These are phyloP conservation scores for Ancistrus triradiatus DNA, from an alignment of 2,113 vertebrate genomes.

Conservation along the genomic window DNA sequence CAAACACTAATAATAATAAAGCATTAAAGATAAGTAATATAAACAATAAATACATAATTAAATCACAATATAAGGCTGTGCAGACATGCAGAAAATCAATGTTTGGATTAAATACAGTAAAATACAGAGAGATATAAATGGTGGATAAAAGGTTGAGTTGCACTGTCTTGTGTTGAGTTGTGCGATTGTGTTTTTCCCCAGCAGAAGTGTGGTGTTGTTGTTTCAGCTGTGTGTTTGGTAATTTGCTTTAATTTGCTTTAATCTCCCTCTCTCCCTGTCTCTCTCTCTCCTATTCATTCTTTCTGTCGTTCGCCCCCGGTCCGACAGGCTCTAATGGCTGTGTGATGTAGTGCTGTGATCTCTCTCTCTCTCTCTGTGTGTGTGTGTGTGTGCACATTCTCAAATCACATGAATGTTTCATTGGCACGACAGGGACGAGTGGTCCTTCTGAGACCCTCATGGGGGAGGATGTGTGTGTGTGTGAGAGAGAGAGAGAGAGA, in stretches of 20 bases:
- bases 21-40: no score
- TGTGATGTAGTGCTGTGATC: slow-evolving; percentile 72
- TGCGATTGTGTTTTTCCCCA: slow-evolving; percentile 34
- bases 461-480: slow-evolving; percentile 78
- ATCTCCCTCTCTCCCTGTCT: slow-evolving; percentile 34
- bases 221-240: slow-evolving; percentile 67
- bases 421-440: neutral
- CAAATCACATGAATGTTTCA: slow-evolving; percentile 3
- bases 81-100: no score
- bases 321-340: slow-evolving; percentile 68
- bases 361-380: no score
- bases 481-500: slow-evolving; percentile 63
- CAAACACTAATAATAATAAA: no score
- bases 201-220: slow-evolving; percentile 37
- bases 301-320: no score
- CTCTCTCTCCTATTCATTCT: neutral
- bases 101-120: no score
- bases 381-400: slow-evolving; percentile 28
- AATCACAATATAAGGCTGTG: no score
- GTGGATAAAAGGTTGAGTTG: no score
- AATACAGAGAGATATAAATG: no score
- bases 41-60: no score
- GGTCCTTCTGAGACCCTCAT: slow-evolving; percentile 64
- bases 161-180: no score
- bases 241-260: slow-evolving; percentile 52